Percentiles rank a stretch among this genome's conserved stretches.
phyloP scores from a whole-genome alignment of 2,888 invertebrate species.

The Gerosis bhagava region DNA sequence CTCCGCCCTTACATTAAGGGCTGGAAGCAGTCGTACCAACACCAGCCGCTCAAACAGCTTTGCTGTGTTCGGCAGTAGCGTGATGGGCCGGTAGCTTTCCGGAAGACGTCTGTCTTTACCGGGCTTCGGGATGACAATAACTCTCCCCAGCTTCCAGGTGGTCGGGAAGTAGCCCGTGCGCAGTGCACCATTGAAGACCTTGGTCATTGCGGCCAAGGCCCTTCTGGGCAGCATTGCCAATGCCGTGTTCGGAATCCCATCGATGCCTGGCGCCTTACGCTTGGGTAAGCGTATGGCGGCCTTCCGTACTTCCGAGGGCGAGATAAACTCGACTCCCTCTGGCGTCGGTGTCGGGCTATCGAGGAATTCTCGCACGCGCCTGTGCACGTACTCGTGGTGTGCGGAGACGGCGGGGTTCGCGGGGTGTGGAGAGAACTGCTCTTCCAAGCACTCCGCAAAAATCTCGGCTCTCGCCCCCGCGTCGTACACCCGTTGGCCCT shows the following conservation, averaged over 20 bases:
- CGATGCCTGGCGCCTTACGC: constrained; percentile 7
- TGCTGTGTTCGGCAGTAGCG: constrained; percentile 23
- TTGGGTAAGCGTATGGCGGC: not conserved
- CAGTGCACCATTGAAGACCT: not conserved
- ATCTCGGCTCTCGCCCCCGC: not conserved
- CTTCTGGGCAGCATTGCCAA: not conserved
- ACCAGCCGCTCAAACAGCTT: constrained; percentile 34
- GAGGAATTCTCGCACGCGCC: not conserved
- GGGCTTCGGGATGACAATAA: constrained; percentile 33
- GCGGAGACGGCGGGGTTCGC: not conserved
- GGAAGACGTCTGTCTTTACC: constrained; percentile 28
- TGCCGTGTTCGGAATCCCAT: not conserved
- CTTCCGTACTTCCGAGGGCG: not conserved
- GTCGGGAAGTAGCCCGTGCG: constrained; percentile 2
- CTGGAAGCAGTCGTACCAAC: not conserved
- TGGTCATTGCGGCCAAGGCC: not conserved
- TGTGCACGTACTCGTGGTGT: not conserved
- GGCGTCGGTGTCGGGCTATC: not conserved
- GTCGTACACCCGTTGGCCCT: not conserved
- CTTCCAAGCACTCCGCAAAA: not conserved
- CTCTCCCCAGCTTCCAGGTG: constrained; percentile 17
- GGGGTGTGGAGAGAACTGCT: constrained; percentile 1
- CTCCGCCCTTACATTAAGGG: constrained; percentile 1
- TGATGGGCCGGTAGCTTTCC: constrained; percentile 33
- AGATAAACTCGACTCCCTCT: not conserved